These are phyloP conservation scores for Steatornis caripensis DNA, from an alignment of 2,113 vertebrate genomes.

Conservation along the genomic window DNA sequence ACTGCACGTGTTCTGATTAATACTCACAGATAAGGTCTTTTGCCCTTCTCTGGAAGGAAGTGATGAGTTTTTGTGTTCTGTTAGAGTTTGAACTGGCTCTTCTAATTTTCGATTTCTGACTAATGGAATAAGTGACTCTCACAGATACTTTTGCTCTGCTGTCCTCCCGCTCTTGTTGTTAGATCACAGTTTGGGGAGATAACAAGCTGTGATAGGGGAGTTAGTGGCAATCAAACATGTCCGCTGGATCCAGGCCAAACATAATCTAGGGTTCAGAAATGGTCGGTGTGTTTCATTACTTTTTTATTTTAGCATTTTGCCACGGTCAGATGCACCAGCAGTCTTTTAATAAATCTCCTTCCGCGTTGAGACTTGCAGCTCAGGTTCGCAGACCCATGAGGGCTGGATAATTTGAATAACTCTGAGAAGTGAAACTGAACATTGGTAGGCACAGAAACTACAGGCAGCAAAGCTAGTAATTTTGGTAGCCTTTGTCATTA, in stretches of 20 bases:
- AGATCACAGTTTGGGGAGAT: neutral
- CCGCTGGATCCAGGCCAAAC: neutral
- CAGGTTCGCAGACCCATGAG: neutral
- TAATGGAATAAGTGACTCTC: slow-evolving; percentile 35
- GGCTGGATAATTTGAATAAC: slow-evolving; percentile 34
- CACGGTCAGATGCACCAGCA: neutral
- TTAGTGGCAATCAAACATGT: neutral
- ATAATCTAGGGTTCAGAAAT: neutral
- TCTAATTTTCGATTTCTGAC: slow-evolving; percentile 11
- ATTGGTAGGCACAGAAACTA: neutral
- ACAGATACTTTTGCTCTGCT: neutral
- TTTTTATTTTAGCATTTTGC: neutral
- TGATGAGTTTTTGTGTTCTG: slow-evolving; percentile 21
- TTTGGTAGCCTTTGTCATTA: neutral
- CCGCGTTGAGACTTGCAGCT: neutral
- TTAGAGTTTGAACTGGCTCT: neutral
- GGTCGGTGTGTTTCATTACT: neutral
- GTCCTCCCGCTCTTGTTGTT: neutral
- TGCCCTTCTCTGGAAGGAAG: neutral
- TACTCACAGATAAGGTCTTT: neutral
- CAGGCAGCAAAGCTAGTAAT: neutral
- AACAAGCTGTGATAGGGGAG: neutral
- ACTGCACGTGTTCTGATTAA: neutral
- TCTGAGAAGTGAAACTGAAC: slow-evolving; percentile 51
- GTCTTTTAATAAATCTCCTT: slow-evolving; percentile 33